These are phyloP conservation scores for Cantharis rustica DNA, from an alignment of 2,888 invertebrate species.

Conservation along the genomic window DNA sequence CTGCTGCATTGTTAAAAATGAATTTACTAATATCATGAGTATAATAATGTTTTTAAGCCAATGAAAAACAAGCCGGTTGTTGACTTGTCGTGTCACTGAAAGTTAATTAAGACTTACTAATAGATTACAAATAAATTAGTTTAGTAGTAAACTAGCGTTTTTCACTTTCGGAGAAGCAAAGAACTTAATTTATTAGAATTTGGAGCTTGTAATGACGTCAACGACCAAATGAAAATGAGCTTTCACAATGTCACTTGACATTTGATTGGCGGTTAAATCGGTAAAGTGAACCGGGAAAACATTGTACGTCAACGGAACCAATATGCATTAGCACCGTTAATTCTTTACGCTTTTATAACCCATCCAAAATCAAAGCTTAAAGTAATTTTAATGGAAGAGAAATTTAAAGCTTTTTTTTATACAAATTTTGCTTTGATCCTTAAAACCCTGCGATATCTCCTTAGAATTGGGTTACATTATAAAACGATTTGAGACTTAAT, in stretches of 20 bases:
- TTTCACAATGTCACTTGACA: conserved; percentile 27
- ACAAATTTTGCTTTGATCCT: conserved; percentile 1
- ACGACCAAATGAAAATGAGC: conserved; percentile 39
- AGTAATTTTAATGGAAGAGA: neutral
- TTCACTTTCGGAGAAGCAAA: neutral
- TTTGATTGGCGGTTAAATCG: conserved; percentile 35
- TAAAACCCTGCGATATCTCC: neutral
- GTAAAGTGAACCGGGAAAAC: conserved; percentile 22
- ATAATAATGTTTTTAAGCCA: neutral
- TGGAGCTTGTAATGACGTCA: conserved; percentile 36
- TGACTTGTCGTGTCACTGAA: neutral
- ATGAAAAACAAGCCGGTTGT: neutral
- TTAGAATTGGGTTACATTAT: neutral
- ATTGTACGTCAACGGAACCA: conserved; percentile 20
- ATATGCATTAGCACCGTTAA: conserved; percentile 23
- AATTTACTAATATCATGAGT: neutral
- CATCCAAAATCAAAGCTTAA: neutral
- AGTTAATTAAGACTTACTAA: neutral
- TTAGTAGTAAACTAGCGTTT: neutral
- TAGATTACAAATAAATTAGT: neutral
- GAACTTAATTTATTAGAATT: neutral
- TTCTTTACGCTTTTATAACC: conserved; percentile 5
- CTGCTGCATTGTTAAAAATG: neutral
- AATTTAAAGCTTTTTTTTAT: conserved; percentile 4
- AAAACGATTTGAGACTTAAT: neutral